These are phyloP conservation scores for Zapornia atra DNA, from an alignment of 2,113 vertebrate species.

Conservation along the genomic window DNA sequence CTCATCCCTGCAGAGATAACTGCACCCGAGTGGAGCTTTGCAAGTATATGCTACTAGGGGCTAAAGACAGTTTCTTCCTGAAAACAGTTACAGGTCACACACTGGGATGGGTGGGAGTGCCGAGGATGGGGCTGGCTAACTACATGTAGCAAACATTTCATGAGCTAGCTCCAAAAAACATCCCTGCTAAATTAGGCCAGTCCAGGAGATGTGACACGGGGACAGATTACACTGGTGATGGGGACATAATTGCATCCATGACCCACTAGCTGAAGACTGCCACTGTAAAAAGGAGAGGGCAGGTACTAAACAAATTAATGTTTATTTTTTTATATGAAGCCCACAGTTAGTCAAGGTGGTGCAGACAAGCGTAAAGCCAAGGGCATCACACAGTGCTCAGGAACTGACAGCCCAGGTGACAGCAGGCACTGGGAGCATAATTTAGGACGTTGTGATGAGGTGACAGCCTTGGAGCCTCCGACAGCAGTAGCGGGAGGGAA, in stretches of 20 bases:
- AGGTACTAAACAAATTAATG: background rate
- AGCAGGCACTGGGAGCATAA: background rate
- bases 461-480: background rate
- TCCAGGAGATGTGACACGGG: background rate
- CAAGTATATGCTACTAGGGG: background rate
- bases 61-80: background rate
- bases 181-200: background rate
- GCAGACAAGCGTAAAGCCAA: conserved; percentile 3
- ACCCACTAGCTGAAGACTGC: background rate
- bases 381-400: background rate
- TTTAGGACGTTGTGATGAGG: background rate
- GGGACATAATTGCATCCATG: background rate
- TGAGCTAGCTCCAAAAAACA: background rate
- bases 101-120: background rate
- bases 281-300: background rate
- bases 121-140: background rate
- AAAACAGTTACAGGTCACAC: background rate
- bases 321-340: background rate
- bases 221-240: background rate
- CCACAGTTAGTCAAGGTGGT: background rate
- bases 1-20: background rate
- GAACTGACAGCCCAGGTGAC: conserved; percentile 30
- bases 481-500: background rate
- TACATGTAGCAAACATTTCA: background rate
- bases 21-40: background rate